Conservation (phyloP, 2,113 vertebrate species). For the Otocyon megalotis region DNA sequence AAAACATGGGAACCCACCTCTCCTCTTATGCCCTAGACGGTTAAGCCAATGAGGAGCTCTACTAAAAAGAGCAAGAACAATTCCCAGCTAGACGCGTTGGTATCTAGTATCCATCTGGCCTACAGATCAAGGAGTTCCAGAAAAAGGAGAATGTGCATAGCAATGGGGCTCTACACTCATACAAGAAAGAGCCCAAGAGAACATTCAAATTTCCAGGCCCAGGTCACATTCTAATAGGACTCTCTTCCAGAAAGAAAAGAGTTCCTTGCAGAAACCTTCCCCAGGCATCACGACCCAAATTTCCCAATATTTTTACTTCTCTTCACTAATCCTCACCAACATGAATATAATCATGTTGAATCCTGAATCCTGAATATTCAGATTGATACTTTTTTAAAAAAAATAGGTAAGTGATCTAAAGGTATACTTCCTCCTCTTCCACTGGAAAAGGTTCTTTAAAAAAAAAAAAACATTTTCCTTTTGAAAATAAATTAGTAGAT, state of each 20-base stretch:
- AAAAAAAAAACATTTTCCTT: neutral
- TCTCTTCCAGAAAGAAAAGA: neutral
- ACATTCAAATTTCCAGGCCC: neutral
- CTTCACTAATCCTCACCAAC: neutral
- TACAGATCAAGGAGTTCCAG: neutral
- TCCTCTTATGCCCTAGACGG: neutral
- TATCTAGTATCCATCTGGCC: neutral
- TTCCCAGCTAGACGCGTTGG: neutral
- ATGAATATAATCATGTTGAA: neutral
- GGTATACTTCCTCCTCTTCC: neutral
- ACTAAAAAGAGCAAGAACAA: neutral
- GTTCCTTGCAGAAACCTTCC: neutral
- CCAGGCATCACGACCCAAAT: neutral
- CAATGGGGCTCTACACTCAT: neutral
- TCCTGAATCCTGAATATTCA: neutral
- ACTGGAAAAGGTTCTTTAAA: neutral
- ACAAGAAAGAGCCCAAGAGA: neutral
- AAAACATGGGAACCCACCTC: neutral
- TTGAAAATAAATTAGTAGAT: neutral
- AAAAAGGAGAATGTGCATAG: neutral
- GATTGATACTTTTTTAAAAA: neutral
- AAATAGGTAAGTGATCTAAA: neutral
- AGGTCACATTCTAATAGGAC: neutral
- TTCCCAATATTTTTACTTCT: neutral
- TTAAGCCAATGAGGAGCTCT: neutral